Conservation (phyloP, 2,797 vertebrate species). For the Platyrinchus mystaceus region DNA sequence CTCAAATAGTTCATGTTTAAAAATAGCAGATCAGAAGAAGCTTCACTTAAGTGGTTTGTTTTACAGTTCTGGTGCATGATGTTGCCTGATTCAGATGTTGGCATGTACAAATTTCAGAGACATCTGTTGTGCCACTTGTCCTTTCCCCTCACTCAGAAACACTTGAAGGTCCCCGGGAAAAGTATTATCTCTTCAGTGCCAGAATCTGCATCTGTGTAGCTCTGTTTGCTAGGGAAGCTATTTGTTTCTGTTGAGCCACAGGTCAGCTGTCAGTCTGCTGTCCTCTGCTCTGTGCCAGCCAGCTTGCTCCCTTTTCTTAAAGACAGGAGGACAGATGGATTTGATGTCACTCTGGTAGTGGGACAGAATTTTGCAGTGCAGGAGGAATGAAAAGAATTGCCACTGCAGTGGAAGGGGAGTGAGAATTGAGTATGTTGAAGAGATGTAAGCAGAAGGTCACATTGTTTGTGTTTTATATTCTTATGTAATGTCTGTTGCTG, state of each 20-base stretch:
- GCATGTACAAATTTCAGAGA: neutral
- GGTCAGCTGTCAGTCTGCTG: conserved; percentile 19
- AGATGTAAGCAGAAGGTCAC: neutral
- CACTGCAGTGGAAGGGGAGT: neutral
- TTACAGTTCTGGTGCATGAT: neutral
- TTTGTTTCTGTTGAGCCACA: neutral
- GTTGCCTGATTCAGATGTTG: neutral
- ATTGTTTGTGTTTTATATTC: neutral
- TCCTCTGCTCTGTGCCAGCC: conserved; percentile 16
- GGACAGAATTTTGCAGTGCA: neutral
- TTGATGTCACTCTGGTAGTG: conserved; percentile 13
- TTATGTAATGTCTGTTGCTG: neutral
- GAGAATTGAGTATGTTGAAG: neutral
- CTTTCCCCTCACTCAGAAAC: neutral
- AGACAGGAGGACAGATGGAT: conserved; percentile 28
- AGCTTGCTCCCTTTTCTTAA: neutral
- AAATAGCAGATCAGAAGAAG: neutral
- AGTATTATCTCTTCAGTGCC: neutral
- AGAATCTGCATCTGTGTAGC: neutral
- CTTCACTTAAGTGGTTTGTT: neutral
- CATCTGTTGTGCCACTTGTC: neutral
- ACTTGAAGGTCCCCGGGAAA: neutral
- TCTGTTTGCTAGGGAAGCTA: neutral
- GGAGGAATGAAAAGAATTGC: conserved; percentile 16
- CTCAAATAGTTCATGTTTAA: neutral